These are phyloP conservation scores for Spodoptera picta DNA, from an alignment of 2,888 invertebrate species.

Conservation along the genomic window DNA sequence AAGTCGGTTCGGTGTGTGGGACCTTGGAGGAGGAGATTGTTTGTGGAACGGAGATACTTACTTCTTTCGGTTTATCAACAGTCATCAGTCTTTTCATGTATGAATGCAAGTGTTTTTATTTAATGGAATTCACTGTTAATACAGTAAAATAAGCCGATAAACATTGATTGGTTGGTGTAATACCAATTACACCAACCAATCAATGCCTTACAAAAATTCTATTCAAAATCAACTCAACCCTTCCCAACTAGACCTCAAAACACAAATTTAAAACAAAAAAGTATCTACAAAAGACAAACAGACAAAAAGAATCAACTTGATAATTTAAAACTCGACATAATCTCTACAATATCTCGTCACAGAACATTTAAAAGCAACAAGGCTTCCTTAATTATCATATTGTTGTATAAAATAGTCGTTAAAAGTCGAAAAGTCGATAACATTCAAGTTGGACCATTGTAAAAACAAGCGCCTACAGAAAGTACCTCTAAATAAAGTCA, in stretches of 20 bases:
- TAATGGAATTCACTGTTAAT: too few species aligned
- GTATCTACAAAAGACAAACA: slow-evolving; percentile 26
- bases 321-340: slow-evolving; percentile 54
- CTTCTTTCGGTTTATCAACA: too few species aligned
- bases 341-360: slow-evolving; percentile 56
- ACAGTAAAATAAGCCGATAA: too few species aligned
- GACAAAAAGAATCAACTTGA: slow-evolving; percentile 39
- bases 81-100: too few species aligned
- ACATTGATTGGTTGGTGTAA: too few species aligned
- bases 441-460: slow-evolving; percentile 76
- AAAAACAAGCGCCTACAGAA: slow-evolving; percentile 77
- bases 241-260: not conserved
- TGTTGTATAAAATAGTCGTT: slow-evolving; percentile 85
- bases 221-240: too few species aligned
- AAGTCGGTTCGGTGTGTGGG: too few species aligned
- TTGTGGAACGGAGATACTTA: too few species aligned
- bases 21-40: too few species aligned
- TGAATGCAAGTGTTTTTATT: too few species aligned
- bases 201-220: too few species aligned
- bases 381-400: slow-evolving; percentile 82
- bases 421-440: slow-evolving; percentile 83
- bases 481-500: slow-evolving; percentile 67
- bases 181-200: too few species aligned
- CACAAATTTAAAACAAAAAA: slow-evolving; percentile 29
- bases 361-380: slow-evolving; percentile 69